Evolutionary conservation across 2,888 invertebrate species (phyloP).

Genomic region (Falcaria lacertinaria): DNA sequence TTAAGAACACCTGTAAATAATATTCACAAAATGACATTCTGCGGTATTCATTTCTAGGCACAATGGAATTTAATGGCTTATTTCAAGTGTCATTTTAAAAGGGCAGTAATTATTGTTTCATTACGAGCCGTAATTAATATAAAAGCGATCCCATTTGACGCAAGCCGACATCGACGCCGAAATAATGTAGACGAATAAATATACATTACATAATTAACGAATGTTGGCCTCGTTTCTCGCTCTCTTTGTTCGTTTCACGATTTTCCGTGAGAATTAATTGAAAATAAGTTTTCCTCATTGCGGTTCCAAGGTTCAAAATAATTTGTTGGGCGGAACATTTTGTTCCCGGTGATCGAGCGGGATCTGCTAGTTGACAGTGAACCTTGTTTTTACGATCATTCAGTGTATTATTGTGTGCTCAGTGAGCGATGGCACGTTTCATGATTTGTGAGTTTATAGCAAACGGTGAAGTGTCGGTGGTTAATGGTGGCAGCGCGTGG

Average conservation of each 20-base stretch:
- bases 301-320: slow-evolving; percentile 68
- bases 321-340: slow-evolving; percentile 57
- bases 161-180: slow-evolving; percentile 55
- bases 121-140: slow-evolving; percentile 41
- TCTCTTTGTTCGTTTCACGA: slow-evolving; percentile 77
- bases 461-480: slow-evolving; percentile 78
- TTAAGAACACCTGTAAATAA: neutral
- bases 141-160: slow-evolving; percentile 53
- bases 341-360: slow-evolving; percentile 51
- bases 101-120: slow-evolving; percentile 31
- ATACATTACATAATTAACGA: slow-evolving; percentile 79
- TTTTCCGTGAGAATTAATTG: slow-evolving; percentile 58
- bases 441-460: slow-evolving; percentile 81
- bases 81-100: slow-evolving; percentile 25
- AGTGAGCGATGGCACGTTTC: slow-evolving; percentile 59
- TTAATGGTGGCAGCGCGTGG: slow-evolving; percentile 77
- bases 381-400: slow-evolving; percentile 35
- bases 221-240: slow-evolving; percentile 77
- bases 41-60: neutral
- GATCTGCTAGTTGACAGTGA: slow-evolving; percentile 32
- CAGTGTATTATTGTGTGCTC: slow-evolving; percentile 42
- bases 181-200: slow-evolving; percentile 76
- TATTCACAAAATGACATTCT: neutral
- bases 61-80: slow-evolving; percentile 19
- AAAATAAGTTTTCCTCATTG: slow-evolving; percentile 64